A percentile compares a stretch with the other conserved stretches of the same genome.
phyloP scores from a whole-genome alignment of 2,113 vertebrate genomes.

The Embiotoca jacksoni region DNA sequence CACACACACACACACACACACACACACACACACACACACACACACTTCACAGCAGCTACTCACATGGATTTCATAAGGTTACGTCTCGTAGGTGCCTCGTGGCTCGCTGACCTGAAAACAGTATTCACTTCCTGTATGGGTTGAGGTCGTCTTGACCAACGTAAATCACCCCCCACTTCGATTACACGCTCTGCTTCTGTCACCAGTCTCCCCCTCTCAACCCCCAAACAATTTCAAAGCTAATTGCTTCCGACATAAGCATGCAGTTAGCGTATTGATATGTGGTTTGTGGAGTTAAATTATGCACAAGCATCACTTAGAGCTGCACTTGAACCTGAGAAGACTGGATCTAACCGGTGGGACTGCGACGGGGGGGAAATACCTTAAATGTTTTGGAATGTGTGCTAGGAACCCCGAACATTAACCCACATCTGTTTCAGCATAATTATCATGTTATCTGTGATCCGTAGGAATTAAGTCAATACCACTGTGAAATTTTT shows the following conservation, averaged over 20 bases:
- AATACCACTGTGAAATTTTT: slow-evolving; percentile 21
- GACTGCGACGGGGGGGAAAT: slow-evolving; percentile 46
- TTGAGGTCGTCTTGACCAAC: slow-evolving; percentile 59
- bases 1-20: slow-evolving; percentile 7
- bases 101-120: slow-evolving; percentile 72
- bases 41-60: slow-evolving; percentile 50
- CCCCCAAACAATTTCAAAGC: slow-evolving; percentile 60
- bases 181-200: slow-evolving; percentile 70
- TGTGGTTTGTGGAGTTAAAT: slow-evolving; percentile 67
- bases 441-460: slow-evolving; percentile 57
- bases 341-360: slow-evolving; percentile 32
- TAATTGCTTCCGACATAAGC: slow-evolving; percentile 78
- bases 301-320: slow-evolving; percentile 55
- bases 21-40: slow-evolving; percentile 16
- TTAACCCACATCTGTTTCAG: slow-evolving; percentile 60
- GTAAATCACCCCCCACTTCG: slow-evolving; percentile 67
- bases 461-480: slow-evolving; percentile 60
- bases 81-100: slow-evolving; percentile 63
- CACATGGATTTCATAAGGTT: slow-evolving; percentile 66
- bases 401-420: slow-evolving; percentile 46
- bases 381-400: slow-evolving; percentile 54
- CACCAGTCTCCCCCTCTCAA: slow-evolving; percentile 25
- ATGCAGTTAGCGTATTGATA: slow-evolving; percentile 68
- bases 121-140: slow-evolving; percentile 72
- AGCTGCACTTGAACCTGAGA: slow-evolving; percentile 59